A percentile compares a stretch with the other conserved stretches of the same genome.
phyloP scores from a whole-genome alignment of 2,888 invertebrate genomes.

The Eudemis profundana region DNA sequence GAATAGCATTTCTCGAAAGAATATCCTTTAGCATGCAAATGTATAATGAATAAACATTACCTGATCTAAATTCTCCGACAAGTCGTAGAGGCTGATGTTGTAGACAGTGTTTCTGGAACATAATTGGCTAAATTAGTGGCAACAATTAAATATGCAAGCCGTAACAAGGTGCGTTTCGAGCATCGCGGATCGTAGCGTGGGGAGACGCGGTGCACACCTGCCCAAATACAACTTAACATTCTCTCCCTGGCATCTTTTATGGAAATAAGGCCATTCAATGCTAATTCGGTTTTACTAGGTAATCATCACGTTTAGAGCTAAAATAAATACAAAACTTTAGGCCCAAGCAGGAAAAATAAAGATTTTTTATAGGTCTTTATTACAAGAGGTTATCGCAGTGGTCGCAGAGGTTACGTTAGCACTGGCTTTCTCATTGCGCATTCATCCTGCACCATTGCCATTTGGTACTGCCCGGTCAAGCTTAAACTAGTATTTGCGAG shows the following conservation, averaged over 20 bases:
- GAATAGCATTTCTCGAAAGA: slow-evolving; percentile 36
- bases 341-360: slow-evolving; percentile 38
- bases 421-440: too few relatives aligned
- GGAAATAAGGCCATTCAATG: slow-evolving; percentile 50
- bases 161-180: slow-evolving; percentile 44
- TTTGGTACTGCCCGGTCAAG: too few relatives aligned
- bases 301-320: slow-evolving; percentile 47
- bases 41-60: slow-evolving; percentile 72
- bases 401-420: not conserved
- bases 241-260: slow-evolving; percentile 46
- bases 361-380: not conserved
- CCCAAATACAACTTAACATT: slow-evolving; percentile 50
- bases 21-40: slow-evolving; percentile 45
- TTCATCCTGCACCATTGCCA: too few relatives aligned
- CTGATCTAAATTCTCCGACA: slow-evolving; percentile 91
- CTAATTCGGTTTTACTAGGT: slow-evolving; percentile 45
- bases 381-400: not conserved
- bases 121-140: slow-evolving; percentile 52
- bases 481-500: too few relatives aligned
- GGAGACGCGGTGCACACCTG: slow-evolving; percentile 47
- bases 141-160: slow-evolving; percentile 51
- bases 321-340: slow-evolving; percentile 35
- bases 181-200: slow-evolving; percentile 30
- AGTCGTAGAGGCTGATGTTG: slow-evolving; percentile 94
- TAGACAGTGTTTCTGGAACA: slow-evolving; percentile 93